These are phyloP conservation scores for Dendrolimus pini DNA, from an alignment of 2,888 invertebrate species.

Conservation along the genomic window DNA sequence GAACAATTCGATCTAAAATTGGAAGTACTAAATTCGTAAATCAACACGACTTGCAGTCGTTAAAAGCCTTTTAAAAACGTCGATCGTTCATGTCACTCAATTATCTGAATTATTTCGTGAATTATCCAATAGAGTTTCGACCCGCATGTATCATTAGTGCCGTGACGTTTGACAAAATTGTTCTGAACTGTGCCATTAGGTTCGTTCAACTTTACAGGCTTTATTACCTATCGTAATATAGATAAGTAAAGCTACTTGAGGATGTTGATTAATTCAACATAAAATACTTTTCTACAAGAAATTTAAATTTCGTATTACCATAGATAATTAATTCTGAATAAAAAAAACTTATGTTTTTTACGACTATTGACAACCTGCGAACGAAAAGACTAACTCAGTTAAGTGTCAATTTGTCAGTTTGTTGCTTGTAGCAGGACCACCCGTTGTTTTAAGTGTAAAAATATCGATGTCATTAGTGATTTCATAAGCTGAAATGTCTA, in stretches of 20 bases:
- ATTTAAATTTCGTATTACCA: too few species aligned
- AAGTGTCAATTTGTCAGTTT: background rate
- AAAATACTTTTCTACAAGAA: too few species aligned
- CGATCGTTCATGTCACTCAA: background rate
- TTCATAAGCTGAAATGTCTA: too few species aligned
- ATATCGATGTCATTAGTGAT: too few species aligned
- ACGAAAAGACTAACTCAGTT: background rate
- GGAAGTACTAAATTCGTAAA: background rate
- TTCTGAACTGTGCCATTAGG: conserved; percentile 44
- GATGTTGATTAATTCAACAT: background rate
- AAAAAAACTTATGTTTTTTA: background rate
- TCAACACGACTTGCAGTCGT: background rate
- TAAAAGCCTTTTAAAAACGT: background rate
- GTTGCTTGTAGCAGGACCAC: background rate
- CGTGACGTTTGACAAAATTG: conserved; percentile 67
- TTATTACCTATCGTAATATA: background rate
- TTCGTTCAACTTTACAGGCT: conserved; percentile 35
- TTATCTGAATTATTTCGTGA: conserved; percentile 20
- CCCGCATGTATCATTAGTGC: conserved; percentile 60
- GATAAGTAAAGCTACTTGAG: background rate
- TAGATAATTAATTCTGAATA: too few species aligned
- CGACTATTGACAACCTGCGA: background rate
- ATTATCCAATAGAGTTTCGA: conserved; percentile 47
- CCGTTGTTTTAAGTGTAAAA: background rate
- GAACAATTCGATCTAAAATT: background rate